Base-by-base conservation (phyloP, 2,888 invertebrate species). In the Microplitis deprimator region DNA sequence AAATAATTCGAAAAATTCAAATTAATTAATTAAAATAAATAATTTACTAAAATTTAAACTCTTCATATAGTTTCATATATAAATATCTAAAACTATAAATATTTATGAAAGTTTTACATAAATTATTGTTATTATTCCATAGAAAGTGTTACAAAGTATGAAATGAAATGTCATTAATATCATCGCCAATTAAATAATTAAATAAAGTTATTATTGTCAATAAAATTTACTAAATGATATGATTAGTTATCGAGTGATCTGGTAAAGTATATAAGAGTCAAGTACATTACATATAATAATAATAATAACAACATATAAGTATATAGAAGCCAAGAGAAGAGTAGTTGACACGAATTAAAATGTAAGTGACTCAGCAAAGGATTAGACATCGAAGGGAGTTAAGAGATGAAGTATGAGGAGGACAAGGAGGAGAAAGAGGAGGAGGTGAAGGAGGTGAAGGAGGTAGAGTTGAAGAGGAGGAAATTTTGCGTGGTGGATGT, bases 271-370 rank as follows among this genome's bases (percentile, higher is more conserved):
- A 50, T 13, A 50, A 8, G 13, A 50, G 8, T 50, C 10, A 50
- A 50, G 50, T 50, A 71, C 29, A 39, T 16, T 10, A 59, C 50
- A 50, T 73, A 8, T 69, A 75, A 64, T 76, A 76, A 77, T 41
- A 6, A 17, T 20, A 64, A 38, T 81, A 20, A 71, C 13, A 13
- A 41, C 65, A 13, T 29, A 64, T 17, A 13, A 38, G 60, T 39
- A 50, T 13, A 20, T 13, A 69, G 10, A 65, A 70, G 70, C 62
- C 71, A 76, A 71, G 61, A 70, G 75, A 75, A 50, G 29, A 50
- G 50, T 38, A 59, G 68, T 73, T 73, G 73, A 77, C 77, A 73
- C 60, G 65, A 74, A 73, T 77, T 65, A 64, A 75, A 41, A 73
- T 50, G 20, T 50, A 38, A 59, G 38, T 73, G 73, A 62, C 38